These are phyloP conservation scores for Fissipunctia ypsillon DNA, from an alignment of 2,888 invertebrate species.

Conservation along the genomic window DNA sequence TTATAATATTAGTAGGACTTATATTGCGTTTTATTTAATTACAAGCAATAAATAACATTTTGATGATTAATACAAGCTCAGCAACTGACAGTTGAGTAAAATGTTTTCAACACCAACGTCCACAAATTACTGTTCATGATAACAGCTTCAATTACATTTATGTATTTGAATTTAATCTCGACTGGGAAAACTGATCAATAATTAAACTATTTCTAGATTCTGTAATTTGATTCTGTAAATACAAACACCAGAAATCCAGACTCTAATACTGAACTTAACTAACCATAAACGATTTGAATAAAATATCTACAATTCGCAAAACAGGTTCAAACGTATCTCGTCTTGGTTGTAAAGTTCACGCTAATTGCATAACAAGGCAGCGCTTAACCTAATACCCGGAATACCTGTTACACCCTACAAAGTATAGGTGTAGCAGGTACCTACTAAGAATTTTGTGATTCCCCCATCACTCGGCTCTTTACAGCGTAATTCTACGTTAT, in stretches of 20 bases:
- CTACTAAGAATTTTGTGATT: conserved; percentile 50
- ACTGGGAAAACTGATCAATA: conserved; percentile 28
- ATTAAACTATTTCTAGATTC: conserved; percentile 23
- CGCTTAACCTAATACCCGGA: conserved; percentile 11
- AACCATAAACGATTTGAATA: neutral
- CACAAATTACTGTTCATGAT: conserved; percentile 29
- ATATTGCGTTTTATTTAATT: neutral
- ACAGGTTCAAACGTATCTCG: neutral
- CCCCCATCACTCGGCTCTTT: conserved; percentile 36
- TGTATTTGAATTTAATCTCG: conserved; percentile 24
- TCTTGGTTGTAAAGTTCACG: neutral
- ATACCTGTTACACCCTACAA: conserved; percentile 27
- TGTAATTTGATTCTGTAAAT: conserved; percentile 1
- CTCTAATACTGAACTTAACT: neutral
- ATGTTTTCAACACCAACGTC: conserved; percentile 26
- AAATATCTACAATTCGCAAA: neutral
- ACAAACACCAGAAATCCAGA: neutral
- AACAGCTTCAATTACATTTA: conserved; percentile 37
- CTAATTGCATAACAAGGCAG: conserved; percentile 8
- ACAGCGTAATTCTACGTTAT: conserved; percentile 49
- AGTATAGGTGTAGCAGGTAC: conserved; percentile 28
- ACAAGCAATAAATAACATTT: conserved; percentile 3
- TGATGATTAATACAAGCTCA: conserved; percentile 25
- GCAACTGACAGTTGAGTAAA: conserved; percentile 32
- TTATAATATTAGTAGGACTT: too few species aligned